Conservation (phyloP, 2,888 invertebrate genomes). For the Keiferia lycopersicella region DNA sequence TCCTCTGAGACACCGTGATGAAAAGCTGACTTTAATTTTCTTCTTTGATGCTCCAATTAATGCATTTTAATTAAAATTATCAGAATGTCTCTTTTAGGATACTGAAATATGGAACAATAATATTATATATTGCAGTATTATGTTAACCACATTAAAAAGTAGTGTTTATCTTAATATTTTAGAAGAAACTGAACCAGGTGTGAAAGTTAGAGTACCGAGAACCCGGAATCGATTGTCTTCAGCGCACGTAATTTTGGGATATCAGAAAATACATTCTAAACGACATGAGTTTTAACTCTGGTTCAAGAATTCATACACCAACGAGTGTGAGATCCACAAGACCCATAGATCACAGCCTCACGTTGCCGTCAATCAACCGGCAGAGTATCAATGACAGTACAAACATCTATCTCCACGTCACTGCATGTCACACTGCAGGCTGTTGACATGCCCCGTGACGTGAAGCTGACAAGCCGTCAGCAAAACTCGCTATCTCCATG, state of each 20-base stretch:
- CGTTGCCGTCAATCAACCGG: slow-evolving; percentile 1
- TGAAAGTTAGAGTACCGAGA: too few relatives aligned
- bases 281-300: too few relatives aligned
- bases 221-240: too few relatives aligned
- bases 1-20: background rate
- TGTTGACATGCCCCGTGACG: slow-evolving; percentile 4
- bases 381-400: slow-evolving; percentile 13
- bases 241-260: too few relatives aligned
- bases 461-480: slow-evolving; percentile 4
- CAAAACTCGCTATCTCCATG: background rate
- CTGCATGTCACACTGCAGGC: background rate
- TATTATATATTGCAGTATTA: background rate
- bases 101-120: background rate
- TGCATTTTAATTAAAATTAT: slow-evolving; percentile 30
- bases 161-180: too few relatives aligned
- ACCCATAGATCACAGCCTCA: too few relatives aligned
- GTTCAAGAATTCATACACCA: too few relatives aligned
- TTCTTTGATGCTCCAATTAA: slow-evolving; percentile 6
- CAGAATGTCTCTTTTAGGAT: slow-evolving; percentile 46
- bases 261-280: too few relatives aligned
- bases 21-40: slow-evolving; percentile 2
- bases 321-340: too few relatives aligned
- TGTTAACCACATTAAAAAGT: background rate
- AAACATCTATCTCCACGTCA: slow-evolving; percentile 7
- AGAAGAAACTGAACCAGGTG: too few relatives aligned